phyloP scores from a whole-genome alignment of 2,888 invertebrate genomes.

The Pimpla rufipes region DNA sequence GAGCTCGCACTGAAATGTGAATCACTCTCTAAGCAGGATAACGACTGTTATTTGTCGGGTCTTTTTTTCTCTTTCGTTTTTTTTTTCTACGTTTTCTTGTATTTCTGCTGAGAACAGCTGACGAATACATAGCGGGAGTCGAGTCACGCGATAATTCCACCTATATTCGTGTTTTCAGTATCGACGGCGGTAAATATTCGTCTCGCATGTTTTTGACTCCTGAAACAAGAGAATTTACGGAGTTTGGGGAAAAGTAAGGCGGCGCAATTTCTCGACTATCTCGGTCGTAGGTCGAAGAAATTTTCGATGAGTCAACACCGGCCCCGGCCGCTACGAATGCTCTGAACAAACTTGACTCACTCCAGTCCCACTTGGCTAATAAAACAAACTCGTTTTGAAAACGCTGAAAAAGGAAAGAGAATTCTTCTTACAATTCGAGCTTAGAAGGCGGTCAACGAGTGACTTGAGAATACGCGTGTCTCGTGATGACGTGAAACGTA shows the following conservation, averaged over 20 bases:
- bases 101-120: constrained; percentile 13
- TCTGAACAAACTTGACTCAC: neutral
- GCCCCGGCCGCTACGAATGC: neutral
- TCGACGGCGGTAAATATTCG: neutral
- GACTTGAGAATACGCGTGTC: neutral
- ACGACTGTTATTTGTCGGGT: constrained; percentile 3
- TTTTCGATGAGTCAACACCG: constrained; percentile 19
- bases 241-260: constrained; percentile 7
- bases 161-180: neutral
- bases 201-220: neutral
- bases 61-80: neutral
- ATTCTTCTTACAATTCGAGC: neutral
- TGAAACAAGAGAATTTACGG: neutral
- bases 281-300: constrained; percentile 2
- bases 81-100: constrained; percentile 24
- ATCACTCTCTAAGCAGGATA: constrained; percentile 21
- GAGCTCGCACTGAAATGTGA: neutral
- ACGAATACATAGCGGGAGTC: neutral
- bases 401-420: neutral
- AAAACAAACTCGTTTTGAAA: neutral
- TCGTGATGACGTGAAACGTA: neutral
- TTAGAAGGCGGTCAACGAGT: neutral
- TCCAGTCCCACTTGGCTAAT: neutral
- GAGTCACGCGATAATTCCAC: constrained; percentile 16
- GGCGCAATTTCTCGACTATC: neutral